phyloP scores from a whole-genome alignment of 23 tunicate species.

The Trididemnum nubilum region DNA sequence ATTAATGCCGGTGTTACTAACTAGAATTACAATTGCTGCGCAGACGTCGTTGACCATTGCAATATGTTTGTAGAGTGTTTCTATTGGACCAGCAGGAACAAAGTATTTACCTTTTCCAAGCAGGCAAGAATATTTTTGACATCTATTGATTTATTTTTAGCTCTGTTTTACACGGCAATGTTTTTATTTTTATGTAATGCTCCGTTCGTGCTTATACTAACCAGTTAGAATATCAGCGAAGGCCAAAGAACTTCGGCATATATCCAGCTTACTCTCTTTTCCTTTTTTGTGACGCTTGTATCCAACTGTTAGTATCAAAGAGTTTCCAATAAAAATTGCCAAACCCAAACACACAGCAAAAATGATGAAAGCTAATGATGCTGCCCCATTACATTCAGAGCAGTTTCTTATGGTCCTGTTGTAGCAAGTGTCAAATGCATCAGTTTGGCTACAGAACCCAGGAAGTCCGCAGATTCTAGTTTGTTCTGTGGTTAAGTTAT shows the following conservation, averaged over 20 bases:
- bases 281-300: neutral
- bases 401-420: neutral
- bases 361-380: neutral
- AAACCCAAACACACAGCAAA: constrained; percentile 2
- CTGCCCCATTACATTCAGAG: neutral
- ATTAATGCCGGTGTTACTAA: too few relatives aligned
- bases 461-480: neutral
- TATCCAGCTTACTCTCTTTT: neutral
- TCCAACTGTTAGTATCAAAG: neutral
- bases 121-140: too few relatives aligned
- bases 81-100: too few relatives aligned
- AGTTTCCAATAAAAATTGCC: constrained; percentile 20
- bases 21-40: too few relatives aligned
- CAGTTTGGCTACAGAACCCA: neutral
- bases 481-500: too few relatives aligned
- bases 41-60: too few relatives aligned
- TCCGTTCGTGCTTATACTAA: too few relatives aligned
- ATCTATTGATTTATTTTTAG: too few relatives aligned
- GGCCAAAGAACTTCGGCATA: neutral
- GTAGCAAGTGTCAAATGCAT: neutral
- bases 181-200: too few relatives aligned
- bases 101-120: too few relatives aligned
- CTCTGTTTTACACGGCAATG: too few relatives aligned
- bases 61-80: too few relatives aligned
- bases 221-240: constrained; percentile 36